These are phyloP conservation scores for Platygyra sinensis DNA, from an alignment of 64 coral and sea anemone species.

Conservation along the genomic window DNA sequence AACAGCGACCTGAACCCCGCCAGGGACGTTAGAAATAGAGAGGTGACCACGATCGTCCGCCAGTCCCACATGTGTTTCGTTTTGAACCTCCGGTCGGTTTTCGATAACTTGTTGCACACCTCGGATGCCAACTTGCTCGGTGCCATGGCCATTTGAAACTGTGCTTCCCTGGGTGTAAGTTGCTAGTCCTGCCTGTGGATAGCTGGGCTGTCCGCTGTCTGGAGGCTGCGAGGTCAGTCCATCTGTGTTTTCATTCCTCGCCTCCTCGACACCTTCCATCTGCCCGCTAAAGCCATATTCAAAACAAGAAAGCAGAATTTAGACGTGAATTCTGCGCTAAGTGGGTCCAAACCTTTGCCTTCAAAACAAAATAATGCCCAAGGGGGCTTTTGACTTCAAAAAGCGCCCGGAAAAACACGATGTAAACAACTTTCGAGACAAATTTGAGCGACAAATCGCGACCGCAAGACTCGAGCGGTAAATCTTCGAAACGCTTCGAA, in stretches of 20 bases:
- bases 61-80: slow-evolving; percentile 77
- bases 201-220: slow-evolving; percentile 57
- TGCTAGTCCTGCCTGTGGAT: slow-evolving; percentile 72
- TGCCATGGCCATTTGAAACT: slow-evolving; percentile 74
- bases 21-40: slow-evolving; percentile 69
- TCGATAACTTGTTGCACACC: slow-evolving; percentile 70
- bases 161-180: slow-evolving; percentile 78
- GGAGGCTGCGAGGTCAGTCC: slow-evolving; percentile 53
- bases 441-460: slow-evolving; percentile 15
- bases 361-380: slow-evolving; percentile 45
- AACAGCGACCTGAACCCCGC: slow-evolving; percentile 84
- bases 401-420: slow-evolving; percentile 36
- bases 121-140: slow-evolving; percentile 67
- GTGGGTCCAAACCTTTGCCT: not conserved
- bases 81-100: slow-evolving; percentile 79
- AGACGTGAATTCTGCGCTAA: not conserved
- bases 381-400: slow-evolving; percentile 42
- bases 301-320: slow-evolving; percentile 33
- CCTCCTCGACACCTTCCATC: slow-evolving; percentile 68
- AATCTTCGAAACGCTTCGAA: slow-evolving; percentile 43
- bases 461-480: slow-evolving; percentile 13
- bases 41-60: slow-evolving; percentile 73
- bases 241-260: slow-evolving; percentile 77
- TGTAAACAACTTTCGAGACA: slow-evolving; percentile 23
- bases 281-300: slow-evolving; percentile 22